Evolutionary conservation across 2,888 invertebrate species (phyloP).

Genomic region (Heliconius charithonia): DNA sequence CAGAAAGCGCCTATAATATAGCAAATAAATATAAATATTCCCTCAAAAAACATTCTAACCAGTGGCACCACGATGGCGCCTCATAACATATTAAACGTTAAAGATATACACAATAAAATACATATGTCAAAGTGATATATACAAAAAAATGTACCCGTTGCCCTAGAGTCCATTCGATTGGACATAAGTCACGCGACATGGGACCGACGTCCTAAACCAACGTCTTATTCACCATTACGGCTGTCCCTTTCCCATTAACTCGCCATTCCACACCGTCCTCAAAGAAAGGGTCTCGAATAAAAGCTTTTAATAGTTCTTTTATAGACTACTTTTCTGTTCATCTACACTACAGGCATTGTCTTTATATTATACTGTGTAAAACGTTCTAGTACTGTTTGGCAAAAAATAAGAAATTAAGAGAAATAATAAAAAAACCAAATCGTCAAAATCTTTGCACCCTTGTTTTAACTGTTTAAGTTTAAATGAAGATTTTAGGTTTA

Average conservation of each 20-base stretch:
- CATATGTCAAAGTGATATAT: conserved; percentile 12
- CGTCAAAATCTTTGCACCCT: too few species aligned
- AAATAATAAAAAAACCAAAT: neutral
- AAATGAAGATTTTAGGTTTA: too few species aligned
- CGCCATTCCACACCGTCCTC: conserved; percentile 28
- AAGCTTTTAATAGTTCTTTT: conserved; percentile 35
- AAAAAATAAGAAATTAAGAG: neutral
- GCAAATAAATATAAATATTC: too few species aligned
- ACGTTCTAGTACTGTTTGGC: neutral
- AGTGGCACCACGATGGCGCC: neutral
- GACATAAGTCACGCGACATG: conserved; percentile 29
- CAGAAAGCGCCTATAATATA: too few species aligned
- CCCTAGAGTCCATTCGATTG: conserved; percentile 28
- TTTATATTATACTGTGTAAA: conserved; percentile 2
- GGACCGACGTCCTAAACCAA: conserved; percentile 34
- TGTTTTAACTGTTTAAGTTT: too few species aligned
- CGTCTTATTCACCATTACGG: conserved; percentile 40
- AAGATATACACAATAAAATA: neutral
- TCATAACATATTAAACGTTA: neutral
- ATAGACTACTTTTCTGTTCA: conserved; percentile 34
- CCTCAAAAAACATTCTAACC: too few species aligned
- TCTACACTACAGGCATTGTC: conserved; percentile 29
- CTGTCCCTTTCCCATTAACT: conserved; percentile 42
- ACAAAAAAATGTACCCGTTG: conserved; percentile 11
- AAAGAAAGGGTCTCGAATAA: conserved; percentile 36